Evolutionary conservation across 2,888 invertebrate genomes (phyloP).

Genomic region (Mythimna impura): DNA sequence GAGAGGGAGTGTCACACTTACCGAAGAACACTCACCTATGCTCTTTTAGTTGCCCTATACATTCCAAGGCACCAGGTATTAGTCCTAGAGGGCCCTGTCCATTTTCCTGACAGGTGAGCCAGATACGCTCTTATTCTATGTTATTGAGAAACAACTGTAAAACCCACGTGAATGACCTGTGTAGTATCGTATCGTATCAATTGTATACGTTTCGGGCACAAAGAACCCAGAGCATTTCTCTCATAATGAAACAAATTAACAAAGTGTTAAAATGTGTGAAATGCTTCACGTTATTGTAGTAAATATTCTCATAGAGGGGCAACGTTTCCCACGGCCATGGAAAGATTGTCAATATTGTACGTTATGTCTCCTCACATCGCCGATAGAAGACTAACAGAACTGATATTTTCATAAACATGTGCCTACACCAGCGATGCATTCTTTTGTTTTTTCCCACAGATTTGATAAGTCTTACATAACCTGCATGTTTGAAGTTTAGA

Average conservation of each 20-base stretch:
- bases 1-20: too few relatives aligned
- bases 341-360: slow-evolving; percentile 32
- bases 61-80: too few relatives aligned
- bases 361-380: neutral
- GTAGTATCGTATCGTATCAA: neutral
- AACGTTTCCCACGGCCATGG: slow-evolving; percentile 8
- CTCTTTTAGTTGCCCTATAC: too few relatives aligned
- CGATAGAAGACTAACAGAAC: slow-evolving; percentile 11
- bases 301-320: neutral
- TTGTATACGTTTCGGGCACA: neutral
- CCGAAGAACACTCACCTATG: too few relatives aligned
- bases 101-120: too few relatives aligned
- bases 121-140: too few relatives aligned
- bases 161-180: neutral
- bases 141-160: neutral
- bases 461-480: slow-evolving; percentile 11
- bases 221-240: neutral
- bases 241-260: slow-evolving; percentile 6
- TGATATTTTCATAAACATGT: slow-evolving; percentile 39
- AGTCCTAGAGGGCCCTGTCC: too few relatives aligned
- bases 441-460: slow-evolving; percentile 24
- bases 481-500: neutral
- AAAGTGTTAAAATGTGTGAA: slow-evolving; percentile 1
- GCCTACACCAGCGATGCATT: neutral
- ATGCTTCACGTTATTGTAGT: slow-evolving; percentile 11